Conservation (phyloP, 2,113 vertebrate species). For the Chelonoidis abingdonii region DNA sequence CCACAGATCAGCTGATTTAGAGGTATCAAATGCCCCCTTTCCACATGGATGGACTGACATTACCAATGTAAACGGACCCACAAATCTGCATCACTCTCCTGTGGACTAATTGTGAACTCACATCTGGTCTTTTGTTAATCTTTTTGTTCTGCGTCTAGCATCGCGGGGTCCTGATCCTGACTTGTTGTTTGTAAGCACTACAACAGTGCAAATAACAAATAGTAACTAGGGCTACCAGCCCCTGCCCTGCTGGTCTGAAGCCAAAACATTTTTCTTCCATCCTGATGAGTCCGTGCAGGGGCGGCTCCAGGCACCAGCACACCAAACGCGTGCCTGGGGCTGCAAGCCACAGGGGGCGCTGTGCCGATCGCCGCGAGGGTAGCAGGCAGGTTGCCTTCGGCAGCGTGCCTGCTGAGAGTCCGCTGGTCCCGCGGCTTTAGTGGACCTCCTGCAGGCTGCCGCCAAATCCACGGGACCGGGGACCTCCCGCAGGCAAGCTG, state of each 20-base stretch:
- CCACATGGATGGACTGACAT: neutral
- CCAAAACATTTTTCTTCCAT: neutral
- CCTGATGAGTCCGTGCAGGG: neutral
- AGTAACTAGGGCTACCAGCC: neutral
- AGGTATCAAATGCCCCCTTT: neutral
- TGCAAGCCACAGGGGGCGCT: too few relatives aligned
- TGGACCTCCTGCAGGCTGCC: too few relatives aligned
- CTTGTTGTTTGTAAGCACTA: neutral
- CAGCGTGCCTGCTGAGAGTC: too few relatives aligned
- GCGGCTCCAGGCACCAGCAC: too few relatives aligned
- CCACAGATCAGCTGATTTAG: neutral
- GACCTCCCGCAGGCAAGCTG: too few relatives aligned
- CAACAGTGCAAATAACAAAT: neutral
- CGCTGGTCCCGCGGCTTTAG: too few relatives aligned
- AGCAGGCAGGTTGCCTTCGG: too few relatives aligned
- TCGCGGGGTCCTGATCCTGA: neutral
- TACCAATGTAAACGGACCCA: neutral
- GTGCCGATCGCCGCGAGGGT: too few relatives aligned
- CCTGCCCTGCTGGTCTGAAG: neutral
- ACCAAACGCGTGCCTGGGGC: too few relatives aligned
- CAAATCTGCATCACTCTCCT: neutral
- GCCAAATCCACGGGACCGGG: too few relatives aligned
- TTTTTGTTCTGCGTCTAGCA: neutral
- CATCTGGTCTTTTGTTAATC: neutral
- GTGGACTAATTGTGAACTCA: neutral